phyloP scores from a whole-genome alignment of 2,888 invertebrate species.

The Nycteola revayana region DNA sequence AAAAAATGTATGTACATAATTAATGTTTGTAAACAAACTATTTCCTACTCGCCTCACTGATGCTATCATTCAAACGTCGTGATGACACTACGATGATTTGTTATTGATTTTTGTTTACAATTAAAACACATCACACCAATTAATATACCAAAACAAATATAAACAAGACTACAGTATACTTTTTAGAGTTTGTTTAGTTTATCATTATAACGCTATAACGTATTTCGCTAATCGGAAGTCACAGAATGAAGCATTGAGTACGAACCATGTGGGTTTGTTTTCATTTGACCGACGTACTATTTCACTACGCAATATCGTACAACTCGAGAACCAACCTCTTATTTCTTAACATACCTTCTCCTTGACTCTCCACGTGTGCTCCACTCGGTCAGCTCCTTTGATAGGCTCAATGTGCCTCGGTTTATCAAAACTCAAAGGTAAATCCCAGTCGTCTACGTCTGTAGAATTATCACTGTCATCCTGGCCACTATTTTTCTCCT shows the following conservation, averaged over 20 bases:
- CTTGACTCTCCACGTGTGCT: conserved; percentile 96
- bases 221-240: no score
- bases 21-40: conserved; percentile 10
- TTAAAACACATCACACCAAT: no score
- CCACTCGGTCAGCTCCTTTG: conserved; percentile 83
- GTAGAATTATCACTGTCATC: conserved; percentile 66
- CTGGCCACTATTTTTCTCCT: conserved; percentile 66
- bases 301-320: conserved; percentile 47
- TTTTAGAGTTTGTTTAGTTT: no score
- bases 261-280: conserved; percentile 73
- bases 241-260: conserved; percentile 15
- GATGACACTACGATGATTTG: background rate
- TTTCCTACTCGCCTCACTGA: background rate
- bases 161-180: no score
- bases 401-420: conserved; percentile 81
- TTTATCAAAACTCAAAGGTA: conserved; percentile 87
- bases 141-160: no score
- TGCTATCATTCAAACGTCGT: no score
- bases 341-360: conserved; percentile 85
- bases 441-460: conserved; percentile 84
- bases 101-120: conserved; percentile 9
- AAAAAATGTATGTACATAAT: background rate
- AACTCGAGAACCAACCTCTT: background rate
- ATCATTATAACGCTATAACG: no score
- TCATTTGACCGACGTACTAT: conserved; percentile 36